Conservation (phyloP, 2,888 invertebrate genomes). For the Frankliniella intonsa region DNA sequence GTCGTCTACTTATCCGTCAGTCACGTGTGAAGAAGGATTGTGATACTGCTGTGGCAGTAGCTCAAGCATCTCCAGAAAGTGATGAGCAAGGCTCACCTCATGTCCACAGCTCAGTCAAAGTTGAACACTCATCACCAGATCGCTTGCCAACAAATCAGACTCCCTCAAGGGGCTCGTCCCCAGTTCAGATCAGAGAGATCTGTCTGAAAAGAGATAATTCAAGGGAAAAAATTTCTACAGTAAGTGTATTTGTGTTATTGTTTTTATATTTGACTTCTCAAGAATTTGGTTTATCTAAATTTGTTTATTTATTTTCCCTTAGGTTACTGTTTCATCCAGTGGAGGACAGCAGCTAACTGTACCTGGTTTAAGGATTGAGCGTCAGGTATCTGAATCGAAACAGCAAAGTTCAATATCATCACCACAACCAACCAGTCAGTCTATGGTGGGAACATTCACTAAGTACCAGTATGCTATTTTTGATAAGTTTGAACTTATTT, state of each 20-base stretch:
- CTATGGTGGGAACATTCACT: not conserved
- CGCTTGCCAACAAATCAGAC: not conserved
- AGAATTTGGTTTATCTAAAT: not conserved
- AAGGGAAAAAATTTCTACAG: not conserved
- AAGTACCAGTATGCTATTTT: not conserved
- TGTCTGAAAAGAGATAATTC: not conserved
- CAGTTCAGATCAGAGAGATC: not conserved
- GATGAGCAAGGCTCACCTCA: constrained; percentile 44
- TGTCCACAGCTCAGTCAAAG: constrained; percentile 34
- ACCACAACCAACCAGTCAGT: not conserved
- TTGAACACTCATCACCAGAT: not conserved
- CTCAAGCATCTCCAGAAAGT: constrained; percentile 47
- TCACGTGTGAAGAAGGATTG: constrained; percentile 61
- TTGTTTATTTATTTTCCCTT: not conserved
- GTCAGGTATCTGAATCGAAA: not conserved
- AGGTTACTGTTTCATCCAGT: constrained; percentile 12
- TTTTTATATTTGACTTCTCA: too few relatives aligned
- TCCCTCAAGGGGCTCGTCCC: not conserved
- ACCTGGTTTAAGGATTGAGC: not conserved
- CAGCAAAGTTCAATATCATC: not conserved
- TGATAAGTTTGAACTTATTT: not conserved
- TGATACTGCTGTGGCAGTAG: constrained; percentile 44
- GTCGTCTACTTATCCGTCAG: constrained; percentile 61
- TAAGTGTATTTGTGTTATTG: not conserved
- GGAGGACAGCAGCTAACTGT: constrained; percentile 7